phyloP scores from a whole-genome alignment of 2,797 vertebrate species.

The Capromys pilorides region DNA sequence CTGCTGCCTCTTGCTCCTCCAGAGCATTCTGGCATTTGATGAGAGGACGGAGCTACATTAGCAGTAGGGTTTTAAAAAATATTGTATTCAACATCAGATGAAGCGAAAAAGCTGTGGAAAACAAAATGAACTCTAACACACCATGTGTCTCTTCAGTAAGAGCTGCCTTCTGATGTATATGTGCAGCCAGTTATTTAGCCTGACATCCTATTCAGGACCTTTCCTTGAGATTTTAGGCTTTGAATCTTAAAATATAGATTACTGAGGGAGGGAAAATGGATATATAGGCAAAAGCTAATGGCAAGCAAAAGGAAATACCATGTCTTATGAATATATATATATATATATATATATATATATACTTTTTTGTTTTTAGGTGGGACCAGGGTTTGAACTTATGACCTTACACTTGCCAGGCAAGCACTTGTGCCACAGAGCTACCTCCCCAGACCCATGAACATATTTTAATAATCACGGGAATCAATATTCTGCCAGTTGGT shows the following conservation, averaged over 20 bases:
- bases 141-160: not conserved
- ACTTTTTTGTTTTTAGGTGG: too few species aligned
- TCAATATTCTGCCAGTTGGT: not conserved
- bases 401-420: too few species aligned
- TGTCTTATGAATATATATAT: not conserved
- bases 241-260: not conserved
- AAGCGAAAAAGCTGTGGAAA: not conserved
- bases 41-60: not conserved
- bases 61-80: not conserved
- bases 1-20: too few species aligned
- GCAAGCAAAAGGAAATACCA: not conserved
- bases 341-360: too few species aligned
- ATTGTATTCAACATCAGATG: not conserved
- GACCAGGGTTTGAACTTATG: too few species aligned
- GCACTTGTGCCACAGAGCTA: too few species aligned
- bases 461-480: not conserved
- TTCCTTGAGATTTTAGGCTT: not conserved
- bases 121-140: not conserved
- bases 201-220: not conserved
- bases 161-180: not conserved
- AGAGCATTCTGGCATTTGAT: not conserved
- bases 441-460: too few species aligned
- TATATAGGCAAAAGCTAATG: not conserved
- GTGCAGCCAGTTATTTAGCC: not conserved
- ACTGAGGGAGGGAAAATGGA: slow-evolving; percentile 75